phyloP scores from a whole-genome alignment of 2,888 invertebrate species.

The Tanaodytes sp. region DNA sequence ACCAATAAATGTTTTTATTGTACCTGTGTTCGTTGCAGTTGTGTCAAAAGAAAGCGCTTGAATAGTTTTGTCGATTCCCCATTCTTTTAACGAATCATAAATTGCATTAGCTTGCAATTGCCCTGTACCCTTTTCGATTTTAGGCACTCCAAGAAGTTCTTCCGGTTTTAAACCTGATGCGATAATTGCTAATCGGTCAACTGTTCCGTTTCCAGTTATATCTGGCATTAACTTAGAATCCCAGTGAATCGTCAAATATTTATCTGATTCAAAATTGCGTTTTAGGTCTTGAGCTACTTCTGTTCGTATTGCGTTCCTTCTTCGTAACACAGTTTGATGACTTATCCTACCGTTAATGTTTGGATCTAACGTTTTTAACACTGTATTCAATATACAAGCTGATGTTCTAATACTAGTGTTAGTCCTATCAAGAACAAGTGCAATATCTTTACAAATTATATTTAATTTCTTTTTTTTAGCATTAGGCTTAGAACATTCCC shows the following conservation, averaged over 20 bases:
- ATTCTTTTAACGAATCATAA: neutral
- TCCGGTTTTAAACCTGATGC: slow-evolving; percentile 7
- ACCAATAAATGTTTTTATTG: neutral
- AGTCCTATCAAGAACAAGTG: too few species aligned
- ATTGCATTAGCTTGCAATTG: neutral
- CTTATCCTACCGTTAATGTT: neutral
- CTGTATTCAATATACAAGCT: neutral
- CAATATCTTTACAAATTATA: too few species aligned
- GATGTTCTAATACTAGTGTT: too few species aligned
- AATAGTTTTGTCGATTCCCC: neutral
- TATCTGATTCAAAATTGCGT: neutral
- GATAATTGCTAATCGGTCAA: slow-evolving; percentile 8
- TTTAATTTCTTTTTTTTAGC: too few species aligned
- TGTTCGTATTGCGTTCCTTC: slow-evolving; percentile 7
- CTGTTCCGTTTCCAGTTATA: neutral
- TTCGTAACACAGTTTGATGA: neutral
- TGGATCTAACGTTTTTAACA: neutral
- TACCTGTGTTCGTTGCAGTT: slow-evolving; percentile 15
- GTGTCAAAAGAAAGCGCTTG: slow-evolving; percentile 23
- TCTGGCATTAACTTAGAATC: slow-evolving; percentile 9
- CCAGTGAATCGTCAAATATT: slow-evolving; percentile 9
- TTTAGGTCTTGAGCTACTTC: neutral
- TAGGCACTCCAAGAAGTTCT: slow-evolving; percentile 11
- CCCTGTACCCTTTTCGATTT: neutral
- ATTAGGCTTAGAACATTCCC: too few species aligned